phyloP scores from a whole-genome alignment of 2,113 vertebrate genomes.

The Clarias batrachus region DNA sequence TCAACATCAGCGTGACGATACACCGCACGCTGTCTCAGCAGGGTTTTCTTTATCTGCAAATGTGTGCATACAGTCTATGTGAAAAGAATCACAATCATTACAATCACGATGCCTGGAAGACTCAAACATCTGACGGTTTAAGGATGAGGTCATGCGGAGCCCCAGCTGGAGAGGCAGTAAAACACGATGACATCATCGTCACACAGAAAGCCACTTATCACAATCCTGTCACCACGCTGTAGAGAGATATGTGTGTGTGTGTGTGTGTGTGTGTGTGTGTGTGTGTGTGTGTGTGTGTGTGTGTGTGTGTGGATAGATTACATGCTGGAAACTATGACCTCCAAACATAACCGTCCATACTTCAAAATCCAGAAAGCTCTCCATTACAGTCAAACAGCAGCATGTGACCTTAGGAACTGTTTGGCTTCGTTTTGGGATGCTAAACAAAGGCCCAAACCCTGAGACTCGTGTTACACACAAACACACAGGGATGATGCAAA shows the following conservation, averaged over 20 bases:
- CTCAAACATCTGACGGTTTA: neutral
- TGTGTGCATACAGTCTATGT: neutral
- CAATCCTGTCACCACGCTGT: constrained; percentile 29
- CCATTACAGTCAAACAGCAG: neutral
- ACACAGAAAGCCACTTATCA: constrained; percentile 5
- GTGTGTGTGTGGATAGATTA: constrained; percentile 21
- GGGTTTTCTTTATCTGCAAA: neutral
- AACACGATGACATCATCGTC: constrained; percentile 60
- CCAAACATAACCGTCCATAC: neutral
- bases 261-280: neutral
- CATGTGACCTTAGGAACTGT: constrained; percentile 12
- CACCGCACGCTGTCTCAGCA: neutral
- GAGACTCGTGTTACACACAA: neutral
- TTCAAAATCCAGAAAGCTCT: constrained; percentile 7
- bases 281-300: neutral
- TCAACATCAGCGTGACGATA: no score
- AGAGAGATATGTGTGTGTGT: no score
- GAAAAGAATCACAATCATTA: neutral
- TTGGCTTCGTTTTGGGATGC: neutral
- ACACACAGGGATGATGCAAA: neutral
- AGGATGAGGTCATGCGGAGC: constrained; percentile 35
- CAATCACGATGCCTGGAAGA: neutral
- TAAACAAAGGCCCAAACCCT: neutral
- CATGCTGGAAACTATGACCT: constrained; percentile 29
- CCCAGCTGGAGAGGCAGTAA: constrained; percentile 38